Conservation (phyloP, 2,113 vertebrate species). For the Hyla sarda region DNA sequence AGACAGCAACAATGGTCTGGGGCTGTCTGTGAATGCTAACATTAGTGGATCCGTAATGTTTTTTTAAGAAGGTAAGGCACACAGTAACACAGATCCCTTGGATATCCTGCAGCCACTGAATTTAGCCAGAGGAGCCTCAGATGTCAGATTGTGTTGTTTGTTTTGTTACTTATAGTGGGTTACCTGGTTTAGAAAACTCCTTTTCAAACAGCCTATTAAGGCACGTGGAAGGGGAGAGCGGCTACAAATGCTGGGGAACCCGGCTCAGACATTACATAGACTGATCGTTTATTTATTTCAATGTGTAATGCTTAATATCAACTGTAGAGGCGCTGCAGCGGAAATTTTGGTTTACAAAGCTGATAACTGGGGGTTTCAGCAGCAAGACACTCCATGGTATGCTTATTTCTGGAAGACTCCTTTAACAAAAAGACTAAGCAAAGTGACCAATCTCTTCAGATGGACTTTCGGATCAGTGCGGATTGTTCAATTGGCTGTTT, state of each 20-base stretch:
- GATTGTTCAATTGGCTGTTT: not conserved
- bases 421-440: not conserved
- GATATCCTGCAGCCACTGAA: not conserved
- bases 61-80: not conserved
- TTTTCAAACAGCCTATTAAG: not conserved
- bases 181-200: not conserved
- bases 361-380: not conserved
- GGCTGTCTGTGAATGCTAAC: not conserved
- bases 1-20: conserved; percentile 1
- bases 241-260: no score
- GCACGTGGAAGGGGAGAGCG: no score
- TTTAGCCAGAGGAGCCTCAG: not conserved
- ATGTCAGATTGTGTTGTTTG: not conserved
- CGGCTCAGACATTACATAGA: no score
- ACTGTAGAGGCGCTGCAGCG: not conserved
- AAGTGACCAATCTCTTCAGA: not conserved
- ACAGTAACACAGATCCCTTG: not conserved
- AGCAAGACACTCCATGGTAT: not conserved
- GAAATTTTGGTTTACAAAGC: not conserved
- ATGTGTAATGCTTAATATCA: not conserved
- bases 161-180: not conserved
- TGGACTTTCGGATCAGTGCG: no score
- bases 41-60: conserved; percentile 26
- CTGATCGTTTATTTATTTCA: no score
- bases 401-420: not conserved